Base-by-base conservation (phyloP, 2,797 vertebrate species). In the Cygnus olor region DNA sequence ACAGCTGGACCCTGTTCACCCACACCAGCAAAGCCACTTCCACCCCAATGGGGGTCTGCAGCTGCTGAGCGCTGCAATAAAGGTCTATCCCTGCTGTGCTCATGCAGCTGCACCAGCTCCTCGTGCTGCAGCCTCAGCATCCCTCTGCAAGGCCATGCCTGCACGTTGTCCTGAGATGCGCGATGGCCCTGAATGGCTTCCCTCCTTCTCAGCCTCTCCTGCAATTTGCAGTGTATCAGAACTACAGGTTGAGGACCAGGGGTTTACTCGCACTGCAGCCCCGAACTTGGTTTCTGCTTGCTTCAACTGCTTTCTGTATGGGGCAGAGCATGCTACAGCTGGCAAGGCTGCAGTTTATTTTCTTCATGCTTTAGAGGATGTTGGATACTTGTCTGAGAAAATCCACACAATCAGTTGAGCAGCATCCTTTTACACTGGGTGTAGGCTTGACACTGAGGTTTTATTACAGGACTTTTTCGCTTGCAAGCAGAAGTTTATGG, bases 241-340 rank as follows among this genome's bases (percentile, higher is more conserved):
- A 16, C 22, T 6, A 2, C 2, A 0, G 32, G 8, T 83, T 14
- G 10, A 28, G 63, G 40, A 45, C 12, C 9, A 38, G 3, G 65
- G 27, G 11, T 30, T 80, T 81, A 49, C 14, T 84, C 12, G 8
- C 7, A 2, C n/a, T 36, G 20, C 10, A n/a, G 5, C 6, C 7
- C 10, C 49, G 28, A 38, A 40, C 40, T 80, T 76, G 22, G 0
- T 34, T 72, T 38, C 15, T 85, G 15, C 51, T 6, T 56, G 5
- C 66, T 60, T 56, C 20, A 89, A 44, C 47, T 77, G 19, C 15
- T 85, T 8, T 61, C 69, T 34, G 14, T 27, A 17, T 60, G 36
- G 24, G 10, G 51, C 2, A 0, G 25, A 79, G 45, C 5, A 15
- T 76, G 45, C 82, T 61, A 2, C 10, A 68, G 25, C 49, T 79